A percentile compares a stretch with the other conserved stretches of the same genome.
Evolutionary conservation across 2,888 invertebrate genomes (phyloP).

Genomic region (Alloscopus bannaensis): DNA sequence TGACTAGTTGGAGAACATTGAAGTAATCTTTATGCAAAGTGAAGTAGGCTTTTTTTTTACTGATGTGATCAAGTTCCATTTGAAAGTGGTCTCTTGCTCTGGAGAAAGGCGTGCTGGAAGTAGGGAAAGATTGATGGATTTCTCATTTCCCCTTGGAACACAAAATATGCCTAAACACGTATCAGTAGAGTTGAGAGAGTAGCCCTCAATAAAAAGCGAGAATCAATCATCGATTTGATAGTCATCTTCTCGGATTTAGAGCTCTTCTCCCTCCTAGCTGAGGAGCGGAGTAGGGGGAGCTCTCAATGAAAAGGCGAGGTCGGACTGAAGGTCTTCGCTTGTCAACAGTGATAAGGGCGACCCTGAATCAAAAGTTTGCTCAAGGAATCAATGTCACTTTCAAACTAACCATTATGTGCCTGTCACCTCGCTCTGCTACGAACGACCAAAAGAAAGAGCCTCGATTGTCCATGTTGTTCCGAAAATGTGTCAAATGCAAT

Average conservation of each 20-base stretch:
- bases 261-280: too few species aligned
- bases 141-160: background rate
- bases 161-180: constrained; percentile 2
- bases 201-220: constrained; percentile 3
- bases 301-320: background rate
- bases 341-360: background rate
- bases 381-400: constrained; percentile 39
- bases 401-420: background rate
- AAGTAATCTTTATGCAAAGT: too few species aligned
- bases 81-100: background rate
- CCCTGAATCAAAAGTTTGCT: constrained; percentile 8
- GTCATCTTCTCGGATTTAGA: too few species aligned
- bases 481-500: background rate
- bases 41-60: too few species aligned
- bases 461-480: too few species aligned
- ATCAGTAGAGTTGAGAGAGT: too few species aligned
- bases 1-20: too few species aligned
- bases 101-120: background rate
- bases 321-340: constrained; percentile 22
- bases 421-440: background rate
- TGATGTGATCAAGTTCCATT: too few species aligned
- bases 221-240: constrained; percentile 44
- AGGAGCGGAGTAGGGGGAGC: background rate
- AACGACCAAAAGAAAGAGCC: too few species aligned
- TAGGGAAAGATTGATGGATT: constrained; percentile 27